A percentile compares a stretch with the other conserved stretches of the same genome.
Conservation (phyloP, 2,113 vertebrate genomes). For the Setophaga kirtlandii region DNA sequence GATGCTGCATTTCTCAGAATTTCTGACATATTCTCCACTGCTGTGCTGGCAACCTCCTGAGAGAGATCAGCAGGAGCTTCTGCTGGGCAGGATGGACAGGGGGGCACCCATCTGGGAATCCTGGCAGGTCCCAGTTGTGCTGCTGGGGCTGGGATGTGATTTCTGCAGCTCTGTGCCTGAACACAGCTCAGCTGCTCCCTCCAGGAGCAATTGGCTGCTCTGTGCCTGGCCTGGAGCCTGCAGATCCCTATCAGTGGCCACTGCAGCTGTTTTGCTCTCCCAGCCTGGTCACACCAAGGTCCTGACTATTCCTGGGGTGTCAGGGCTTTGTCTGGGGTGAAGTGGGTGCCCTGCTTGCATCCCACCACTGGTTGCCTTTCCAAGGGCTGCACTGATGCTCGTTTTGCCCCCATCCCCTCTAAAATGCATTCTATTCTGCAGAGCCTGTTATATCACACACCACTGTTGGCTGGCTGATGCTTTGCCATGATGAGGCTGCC, state of each 20-base stretch:
- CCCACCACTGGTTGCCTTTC: not conserved
- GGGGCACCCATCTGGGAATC: not conserved
- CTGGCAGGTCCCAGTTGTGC: not conserved
- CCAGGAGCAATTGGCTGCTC: not conserved
- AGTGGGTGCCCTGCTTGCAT: not conserved
- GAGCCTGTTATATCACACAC: not conserved
- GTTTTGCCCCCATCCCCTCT: not conserved
- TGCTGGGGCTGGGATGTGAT: not conserved
- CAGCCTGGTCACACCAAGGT: rapidly evolving
- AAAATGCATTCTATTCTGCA: rapidly evolving
- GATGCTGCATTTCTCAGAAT: not conserved
- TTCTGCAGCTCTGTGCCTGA: not conserved
- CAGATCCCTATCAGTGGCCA: not conserved
- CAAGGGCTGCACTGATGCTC: not conserved
- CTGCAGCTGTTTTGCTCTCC: not conserved
- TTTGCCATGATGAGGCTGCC: not conserved
- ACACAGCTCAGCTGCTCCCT: not conserved
- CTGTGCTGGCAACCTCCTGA: not conserved
- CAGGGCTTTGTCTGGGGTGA: not conserved
- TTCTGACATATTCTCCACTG: not conserved
- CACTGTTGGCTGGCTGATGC: not conserved
- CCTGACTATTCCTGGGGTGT: rapidly evolving
- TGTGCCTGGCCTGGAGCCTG: constrained; percentile 18
- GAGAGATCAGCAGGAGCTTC: not conserved
- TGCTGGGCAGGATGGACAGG: not conserved